Evolutionary conservation across 2,797 vertebrate species (phyloP).

Genomic region (Rhinoraja longicauda): DNA sequence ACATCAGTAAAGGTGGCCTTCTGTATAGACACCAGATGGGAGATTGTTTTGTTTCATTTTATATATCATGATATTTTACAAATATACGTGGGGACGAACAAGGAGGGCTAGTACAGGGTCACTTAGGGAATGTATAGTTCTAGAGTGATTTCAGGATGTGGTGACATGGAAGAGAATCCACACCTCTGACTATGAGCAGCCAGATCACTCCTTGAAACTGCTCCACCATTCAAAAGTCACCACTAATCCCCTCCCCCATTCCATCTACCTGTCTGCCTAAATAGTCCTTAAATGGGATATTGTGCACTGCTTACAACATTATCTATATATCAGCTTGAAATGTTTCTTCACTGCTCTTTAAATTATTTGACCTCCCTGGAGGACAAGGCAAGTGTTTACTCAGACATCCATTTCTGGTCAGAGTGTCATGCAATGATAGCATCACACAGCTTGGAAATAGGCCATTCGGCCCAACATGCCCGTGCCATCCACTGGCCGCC

Average conservation of each 20-base stretch:
- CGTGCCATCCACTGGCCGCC: too few species aligned
- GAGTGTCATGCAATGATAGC: neutral
- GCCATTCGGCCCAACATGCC: too few species aligned
- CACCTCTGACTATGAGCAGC: too few species aligned
- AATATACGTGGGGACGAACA: neutral
- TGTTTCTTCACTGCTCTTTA: neutral
- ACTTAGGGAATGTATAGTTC: neutral
- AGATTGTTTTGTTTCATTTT: neutral
- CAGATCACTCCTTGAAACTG: too few species aligned
- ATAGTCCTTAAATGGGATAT: neutral
- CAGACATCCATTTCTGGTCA: neutral
- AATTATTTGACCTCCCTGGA: neutral
- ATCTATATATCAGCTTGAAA: neutral
- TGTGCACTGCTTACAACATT: neutral
- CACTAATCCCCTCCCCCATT: too few species aligned
- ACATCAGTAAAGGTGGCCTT: neutral
- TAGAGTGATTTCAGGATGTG: neutral
- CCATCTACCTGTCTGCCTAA: too few species aligned
- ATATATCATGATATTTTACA: neutral
- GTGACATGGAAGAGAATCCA: neutral
- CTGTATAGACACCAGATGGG: neutral
- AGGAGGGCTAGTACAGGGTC: neutral
- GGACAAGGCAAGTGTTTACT: neutral
- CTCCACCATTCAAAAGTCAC: too few species aligned
- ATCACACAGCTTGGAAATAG: too few species aligned